Base-by-base conservation (phyloP, 1,140 invertebrate genomes). In the Stegodyphus dumicola region DNA sequence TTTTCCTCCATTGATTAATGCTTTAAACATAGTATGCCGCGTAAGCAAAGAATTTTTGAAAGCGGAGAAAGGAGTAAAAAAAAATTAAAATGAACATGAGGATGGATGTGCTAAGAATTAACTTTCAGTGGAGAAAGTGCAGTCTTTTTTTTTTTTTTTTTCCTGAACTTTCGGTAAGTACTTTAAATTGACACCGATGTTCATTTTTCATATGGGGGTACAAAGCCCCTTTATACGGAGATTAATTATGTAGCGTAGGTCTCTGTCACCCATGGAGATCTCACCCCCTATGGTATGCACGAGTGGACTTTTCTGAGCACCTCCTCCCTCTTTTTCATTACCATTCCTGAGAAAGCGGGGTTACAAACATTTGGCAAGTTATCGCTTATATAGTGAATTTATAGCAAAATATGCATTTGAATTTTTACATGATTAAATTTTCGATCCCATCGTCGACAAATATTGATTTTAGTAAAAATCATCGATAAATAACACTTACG, bases 181-280 rank as follows among this genome's bases (percentile, higher is more conserved):
- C 56, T 60, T 60, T 60, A 60, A 60, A 60, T 11, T 60, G 15
- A 15, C 56, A 11, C 56, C 15, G 1, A 60, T 9, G 15, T 11
- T 60, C 56, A 60, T 1, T 60, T 60, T 11, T 60, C 56, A 60
- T 60, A 2, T 60, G 56, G 56, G 33, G 33, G 33, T 60, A 60
- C 56, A 60, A 60, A 1, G 56, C 56, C 56, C 15, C 56, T 60
- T 60, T 60, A 60, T 60, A 11, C 18, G 6, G 18, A 60, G 69
- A 81, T 81, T 81, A 81, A 81, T 81, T 81, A 81, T 48, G 53
- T 52, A 74, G 79, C 69, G 69, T 81, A 65, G 56, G 70, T n/a
- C 54, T 64, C 6, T 65, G 53, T 64, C 79, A 54, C 79, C 79
- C 53, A 64, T 69, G 13, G 67, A 52, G 6, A 52, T 65, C 77